These are phyloP conservation scores for Tuta absoluta DNA, from an alignment of 2,888 invertebrate species.

Conservation along the genomic window DNA sequence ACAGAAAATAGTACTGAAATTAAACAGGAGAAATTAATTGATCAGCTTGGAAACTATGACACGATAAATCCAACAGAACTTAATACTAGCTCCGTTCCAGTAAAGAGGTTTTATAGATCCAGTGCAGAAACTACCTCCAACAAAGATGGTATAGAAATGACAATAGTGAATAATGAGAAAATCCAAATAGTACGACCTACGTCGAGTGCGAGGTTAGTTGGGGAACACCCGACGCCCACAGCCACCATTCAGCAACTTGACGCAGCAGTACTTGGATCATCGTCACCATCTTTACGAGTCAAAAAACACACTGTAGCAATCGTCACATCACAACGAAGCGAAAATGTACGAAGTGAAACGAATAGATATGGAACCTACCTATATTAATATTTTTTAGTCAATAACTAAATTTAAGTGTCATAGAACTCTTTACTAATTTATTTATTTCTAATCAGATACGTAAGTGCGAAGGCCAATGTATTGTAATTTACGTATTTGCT, in stretches of 20 bases:
- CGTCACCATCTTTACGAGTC: slow-evolving; percentile 6
- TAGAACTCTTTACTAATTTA: slow-evolving; percentile 58
- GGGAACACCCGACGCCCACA: slow-evolving; percentile 57
- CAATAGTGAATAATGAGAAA: slow-evolving; percentile 64
- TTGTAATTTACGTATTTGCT: slow-evolving; percentile 30
- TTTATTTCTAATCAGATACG: slow-evolving; percentile 49
- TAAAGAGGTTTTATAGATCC: slow-evolving; percentile 68
- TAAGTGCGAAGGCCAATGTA: slow-evolving; percentile 29
- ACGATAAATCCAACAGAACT: slow-evolving; percentile 49
- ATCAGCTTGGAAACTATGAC: slow-evolving; percentile 56
- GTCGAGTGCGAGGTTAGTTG: slow-evolving; percentile 55
- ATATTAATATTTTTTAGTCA: slow-evolving; percentile 62
- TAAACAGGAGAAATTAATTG: slow-evolving; percentile 59
- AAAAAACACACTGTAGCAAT: slow-evolving; percentile 52
- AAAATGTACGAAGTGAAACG: slow-evolving; percentile 39
- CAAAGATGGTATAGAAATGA: slow-evolving; percentile 56
- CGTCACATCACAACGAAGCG: slow-evolving; percentile 48
- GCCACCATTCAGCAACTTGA: slow-evolving; percentile 41
- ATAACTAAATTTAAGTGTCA: slow-evolving; percentile 72
- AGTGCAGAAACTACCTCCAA: slow-evolving; percentile 53
- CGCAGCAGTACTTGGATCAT: slow-evolving; percentile 25
- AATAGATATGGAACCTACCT: slow-evolving; percentile 59
- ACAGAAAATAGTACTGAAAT: slow-evolving; percentile 42
- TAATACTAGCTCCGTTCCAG: slow-evolving; percentile 50
- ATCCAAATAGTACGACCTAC: slow-evolving; percentile 70